Percentiles rank a stretch among this genome's conserved stretches.
Evolutionary conservation across 2,888 invertebrate species (phyloP).

Genomic region (Callyntrura sp.): DNA sequence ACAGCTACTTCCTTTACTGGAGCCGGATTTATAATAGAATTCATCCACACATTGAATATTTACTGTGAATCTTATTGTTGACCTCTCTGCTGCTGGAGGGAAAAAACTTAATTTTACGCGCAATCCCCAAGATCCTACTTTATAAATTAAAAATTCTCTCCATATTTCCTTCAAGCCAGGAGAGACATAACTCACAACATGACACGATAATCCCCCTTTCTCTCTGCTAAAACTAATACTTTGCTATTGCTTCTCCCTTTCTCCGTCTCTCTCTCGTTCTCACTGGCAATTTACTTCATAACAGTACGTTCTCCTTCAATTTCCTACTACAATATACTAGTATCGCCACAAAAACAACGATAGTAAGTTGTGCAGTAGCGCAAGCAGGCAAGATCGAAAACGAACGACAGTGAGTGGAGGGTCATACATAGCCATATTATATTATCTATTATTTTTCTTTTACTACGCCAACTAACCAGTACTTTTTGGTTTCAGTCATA

Average conservation of each 20-base stretch:
- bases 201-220: conserved; percentile 71
- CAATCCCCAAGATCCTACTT: conserved; percentile 77
- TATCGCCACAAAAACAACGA: neutral
- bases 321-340: neutral
- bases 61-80: conserved; percentile 64
- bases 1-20: neutral
- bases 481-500: too few relatives aligned
- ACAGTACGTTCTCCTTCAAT: neutral
- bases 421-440: neutral
- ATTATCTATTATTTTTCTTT: neutral
- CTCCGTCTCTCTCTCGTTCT: too few relatives aligned
- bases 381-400: conserved; percentile 14
- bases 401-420: neutral
- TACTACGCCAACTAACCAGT: neutral
- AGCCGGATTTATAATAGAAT: neutral
- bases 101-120: conserved; percentile 66
- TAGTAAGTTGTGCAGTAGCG: neutral
- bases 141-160: conserved; percentile 78
- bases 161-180: conserved; percentile 77
- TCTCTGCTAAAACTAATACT: conserved; percentile 28
- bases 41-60: conserved; percentile 36
- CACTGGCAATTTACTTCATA: too few relatives aligned
- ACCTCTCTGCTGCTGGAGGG: conserved; percentile 28
- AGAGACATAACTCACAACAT: conserved; percentile 76
- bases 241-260: neutral